These are phyloP conservation scores for Nomada lathburiana DNA, from an alignment of 2,888 invertebrate species.

Conservation along the genomic window DNA sequence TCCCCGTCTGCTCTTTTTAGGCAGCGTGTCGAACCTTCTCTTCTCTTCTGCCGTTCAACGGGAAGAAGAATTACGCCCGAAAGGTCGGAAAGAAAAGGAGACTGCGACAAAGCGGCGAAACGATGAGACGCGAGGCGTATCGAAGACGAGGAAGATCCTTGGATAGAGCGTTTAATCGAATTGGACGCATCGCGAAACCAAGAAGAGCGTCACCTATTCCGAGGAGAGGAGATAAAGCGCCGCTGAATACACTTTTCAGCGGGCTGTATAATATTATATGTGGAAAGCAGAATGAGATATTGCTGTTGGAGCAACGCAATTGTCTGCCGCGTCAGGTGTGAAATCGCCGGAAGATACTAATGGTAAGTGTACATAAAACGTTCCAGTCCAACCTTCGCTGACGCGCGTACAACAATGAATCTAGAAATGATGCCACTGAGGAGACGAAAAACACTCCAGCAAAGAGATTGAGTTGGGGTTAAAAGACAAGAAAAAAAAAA, in stretches of 20 bases:
- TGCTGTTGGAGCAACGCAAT: background rate
- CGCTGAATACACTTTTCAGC: too few relatives aligned
- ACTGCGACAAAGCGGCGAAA: slow-evolving; percentile 35
- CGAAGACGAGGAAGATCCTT: background rate
- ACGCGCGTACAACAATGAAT: background rate
- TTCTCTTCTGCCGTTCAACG: background rate
- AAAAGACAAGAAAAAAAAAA: too few relatives aligned
- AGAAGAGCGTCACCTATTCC: background rate
- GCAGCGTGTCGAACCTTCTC: background rate
- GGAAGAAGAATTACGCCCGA: slow-evolving; percentile 8
- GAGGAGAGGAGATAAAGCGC: background rate
- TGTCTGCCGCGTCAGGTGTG: background rate
- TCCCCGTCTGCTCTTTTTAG: background rate
- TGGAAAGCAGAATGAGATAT: too few relatives aligned
- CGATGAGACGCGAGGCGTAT: slow-evolving; percentile 19
- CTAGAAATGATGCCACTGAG: background rate
- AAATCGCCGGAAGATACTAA: slow-evolving; percentile 10
- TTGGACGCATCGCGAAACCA: background rate
- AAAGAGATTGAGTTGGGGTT: background rate
- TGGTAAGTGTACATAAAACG: background rate
- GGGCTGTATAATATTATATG: too few relatives aligned
- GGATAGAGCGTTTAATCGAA: background rate
- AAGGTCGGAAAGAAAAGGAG: slow-evolving; percentile 27
- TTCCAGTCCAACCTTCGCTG: background rate
- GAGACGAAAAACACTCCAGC: background rate